phyloP scores from a whole-genome alignment of 2,888 invertebrate genomes.

The Drosophila imparisetae region DNA sequence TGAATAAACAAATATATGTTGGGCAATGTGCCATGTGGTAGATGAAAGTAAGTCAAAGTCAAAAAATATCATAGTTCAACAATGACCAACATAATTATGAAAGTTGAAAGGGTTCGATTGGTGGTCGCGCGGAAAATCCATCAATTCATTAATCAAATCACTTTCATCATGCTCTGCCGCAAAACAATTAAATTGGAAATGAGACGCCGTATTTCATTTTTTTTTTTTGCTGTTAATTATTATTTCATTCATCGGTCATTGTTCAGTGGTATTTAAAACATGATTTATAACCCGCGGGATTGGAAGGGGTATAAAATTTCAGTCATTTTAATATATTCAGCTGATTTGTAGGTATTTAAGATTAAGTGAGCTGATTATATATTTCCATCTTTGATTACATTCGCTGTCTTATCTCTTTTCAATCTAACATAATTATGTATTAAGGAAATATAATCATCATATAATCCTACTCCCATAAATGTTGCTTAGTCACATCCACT shows the following conservation, averaged over 20 bases:
- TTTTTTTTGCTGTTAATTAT: conserved; percentile 14
- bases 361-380: not conserved
- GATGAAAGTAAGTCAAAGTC: conserved; percentile 63
- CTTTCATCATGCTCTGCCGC: conserved; percentile 33
- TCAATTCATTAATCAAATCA: conserved; percentile 59
- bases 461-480: conserved; percentile 1
- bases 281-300: conserved; percentile 10
- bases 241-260: conserved; percentile 25
- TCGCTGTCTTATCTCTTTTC: not conserved
- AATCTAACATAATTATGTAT: not conserved
- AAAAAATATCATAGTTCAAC: conserved; percentile 28
- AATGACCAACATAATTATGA: conserved; percentile 26
- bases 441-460: not conserved
- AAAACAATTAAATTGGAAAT: conserved; percentile 31
- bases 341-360: not conserved
- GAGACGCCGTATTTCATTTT: conserved; percentile 17
- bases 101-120: conserved; percentile 24
- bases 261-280: not conserved
- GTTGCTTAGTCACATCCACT: conserved; percentile 25
- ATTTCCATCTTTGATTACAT: not conserved
- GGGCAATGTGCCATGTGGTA: conserved; percentile 35
- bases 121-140: conserved; percentile 2
- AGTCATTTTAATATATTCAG: not conserved
- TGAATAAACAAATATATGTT: conserved; percentile 40
- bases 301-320: not conserved